Conservation (phyloP, 2,888 invertebrate genomes). For the Apodemia duryi region DNA sequence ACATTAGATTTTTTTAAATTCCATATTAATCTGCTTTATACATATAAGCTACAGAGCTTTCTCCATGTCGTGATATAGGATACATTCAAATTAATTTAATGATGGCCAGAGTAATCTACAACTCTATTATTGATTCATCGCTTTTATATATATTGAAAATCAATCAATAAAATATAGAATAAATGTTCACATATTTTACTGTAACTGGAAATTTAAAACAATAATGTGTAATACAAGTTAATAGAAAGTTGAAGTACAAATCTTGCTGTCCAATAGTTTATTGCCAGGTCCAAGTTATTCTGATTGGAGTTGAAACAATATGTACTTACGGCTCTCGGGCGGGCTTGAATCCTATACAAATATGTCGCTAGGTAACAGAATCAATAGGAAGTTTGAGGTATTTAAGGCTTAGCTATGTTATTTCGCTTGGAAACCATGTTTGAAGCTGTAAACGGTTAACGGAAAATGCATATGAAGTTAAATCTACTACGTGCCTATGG, state of each 20-base stretch:
- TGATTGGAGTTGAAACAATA: constrained; percentile 26
- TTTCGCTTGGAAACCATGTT: constrained; percentile 47
- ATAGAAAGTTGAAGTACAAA: constrained; percentile 15
- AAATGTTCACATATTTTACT: not conserved
- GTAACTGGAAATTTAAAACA: not conserved
- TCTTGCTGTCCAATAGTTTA: constrained; percentile 12
- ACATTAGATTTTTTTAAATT: no score
- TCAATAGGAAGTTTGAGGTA: constrained; percentile 34
- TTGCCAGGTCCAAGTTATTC: constrained; percentile 14
- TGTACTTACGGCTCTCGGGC: constrained; percentile 21
- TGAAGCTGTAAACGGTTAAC: constrained; percentile 53
- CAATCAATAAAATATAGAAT: not conserved
- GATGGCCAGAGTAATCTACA: no score
- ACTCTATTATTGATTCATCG: not conserved
- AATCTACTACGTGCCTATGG: constrained; percentile 59
- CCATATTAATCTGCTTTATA: no score
- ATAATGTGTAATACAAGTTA: constrained; percentile 13
- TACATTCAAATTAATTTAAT: no score
- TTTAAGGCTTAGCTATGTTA: constrained; percentile 37
- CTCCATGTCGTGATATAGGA: no score
- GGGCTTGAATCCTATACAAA: constrained; percentile 29
- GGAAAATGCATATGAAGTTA: constrained; percentile 51
- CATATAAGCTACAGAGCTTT: no score
- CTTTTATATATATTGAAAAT: not conserved
- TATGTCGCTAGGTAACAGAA: constrained; percentile 25